Base-by-base conservation (phyloP, 2,888 invertebrate genomes). In the Cerceris ruficornis region DNA sequence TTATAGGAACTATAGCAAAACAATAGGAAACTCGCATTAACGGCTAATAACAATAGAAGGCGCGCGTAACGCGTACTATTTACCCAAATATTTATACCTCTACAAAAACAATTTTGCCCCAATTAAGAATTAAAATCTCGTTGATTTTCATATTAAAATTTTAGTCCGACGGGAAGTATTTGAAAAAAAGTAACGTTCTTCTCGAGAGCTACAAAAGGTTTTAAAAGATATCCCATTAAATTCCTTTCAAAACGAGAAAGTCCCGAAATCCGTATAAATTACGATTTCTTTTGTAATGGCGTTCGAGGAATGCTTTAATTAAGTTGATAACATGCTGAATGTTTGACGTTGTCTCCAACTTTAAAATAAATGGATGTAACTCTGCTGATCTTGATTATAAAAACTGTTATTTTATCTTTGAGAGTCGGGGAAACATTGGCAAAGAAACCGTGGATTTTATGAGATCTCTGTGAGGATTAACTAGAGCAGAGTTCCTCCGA, bases 1-100 rank as follows among this genome's bases (percentile, higher is more conserved):
- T 58, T 75, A 60, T 52, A 66, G 41, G 7, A 42, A 41, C 49
- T 7, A 41, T 11, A 49, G 28, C 46, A 9, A 39, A 17, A 28
- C n/a, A 52, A 60, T 52, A 17, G 41, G 13, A 11, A 41, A 58
- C 13, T 39, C 55, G 64, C 39, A 59, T 64, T 39, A 39, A 49
- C 62, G 43, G 64, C 6, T 60, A 75, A 62, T 67, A 71, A 71
- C 64, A 54, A 59, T 76, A 50, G 67, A 64, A 55, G 71, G 67
- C 54, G 39, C 62, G 49, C 54, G 13, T 64, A 65, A 46, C 46
- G 46, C 46, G 2, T 2, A 8, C 46, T 46, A 46, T 2, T 46
- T 0, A 46, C 1, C 1, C 1, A 8, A 46, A 8, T 46, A 11
- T 46, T 11, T 46, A 46, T 6, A 11, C 11, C 9, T 46, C 9